phyloP scores from a whole-genome alignment of 2,113 vertebrate genomes.

The Corynorhinus townsendii region DNA sequence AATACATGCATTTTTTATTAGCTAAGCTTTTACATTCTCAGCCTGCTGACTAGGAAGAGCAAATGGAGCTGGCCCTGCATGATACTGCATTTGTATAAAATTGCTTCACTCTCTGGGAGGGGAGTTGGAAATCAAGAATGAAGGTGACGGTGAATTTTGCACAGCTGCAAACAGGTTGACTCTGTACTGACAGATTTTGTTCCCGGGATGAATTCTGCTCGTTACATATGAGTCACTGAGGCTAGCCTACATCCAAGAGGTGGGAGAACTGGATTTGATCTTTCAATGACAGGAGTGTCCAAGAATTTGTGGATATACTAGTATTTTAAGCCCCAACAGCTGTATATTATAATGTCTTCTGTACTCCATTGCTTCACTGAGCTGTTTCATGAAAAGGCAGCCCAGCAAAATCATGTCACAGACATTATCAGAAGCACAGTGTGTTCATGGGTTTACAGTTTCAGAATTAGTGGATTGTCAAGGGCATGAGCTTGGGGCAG shows the following conservation, averaged over 20 bases:
- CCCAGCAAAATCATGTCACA: not conserved
- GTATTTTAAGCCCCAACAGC: not conserved
- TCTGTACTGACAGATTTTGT: not conserved
- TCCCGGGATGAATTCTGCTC: not conserved
- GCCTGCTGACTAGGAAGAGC: slow-evolving; percentile 1
- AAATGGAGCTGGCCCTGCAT: not conserved
- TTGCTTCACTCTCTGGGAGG: slow-evolving; percentile 2
- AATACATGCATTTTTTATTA: slow-evolving; percentile 55
- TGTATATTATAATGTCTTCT: not conserved
- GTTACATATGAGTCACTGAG: not conserved
- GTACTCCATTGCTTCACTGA: not conserved
- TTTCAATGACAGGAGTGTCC: not conserved
- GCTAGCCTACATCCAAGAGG: no score
- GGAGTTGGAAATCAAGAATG: slow-evolving; percentile 33
- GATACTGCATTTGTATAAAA: slow-evolving; percentile 8
- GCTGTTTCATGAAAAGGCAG: not conserved
- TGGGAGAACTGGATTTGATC: not conserved
- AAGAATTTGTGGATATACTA: not conserved
- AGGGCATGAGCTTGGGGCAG: not conserved
- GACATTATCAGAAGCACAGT: not conserved
- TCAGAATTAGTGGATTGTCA: not conserved
- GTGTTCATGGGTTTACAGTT: not conserved
- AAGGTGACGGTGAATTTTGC: slow-evolving; percentile 14
- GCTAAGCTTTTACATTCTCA: not conserved
- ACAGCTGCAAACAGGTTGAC: not conserved